A percentile compares a stretch with the other conserved stretches of the same genome.
phyloP scores from a whole-genome alignment of 2,113 vertebrate species.

The Ptychochromis oligacanthus region DNA sequence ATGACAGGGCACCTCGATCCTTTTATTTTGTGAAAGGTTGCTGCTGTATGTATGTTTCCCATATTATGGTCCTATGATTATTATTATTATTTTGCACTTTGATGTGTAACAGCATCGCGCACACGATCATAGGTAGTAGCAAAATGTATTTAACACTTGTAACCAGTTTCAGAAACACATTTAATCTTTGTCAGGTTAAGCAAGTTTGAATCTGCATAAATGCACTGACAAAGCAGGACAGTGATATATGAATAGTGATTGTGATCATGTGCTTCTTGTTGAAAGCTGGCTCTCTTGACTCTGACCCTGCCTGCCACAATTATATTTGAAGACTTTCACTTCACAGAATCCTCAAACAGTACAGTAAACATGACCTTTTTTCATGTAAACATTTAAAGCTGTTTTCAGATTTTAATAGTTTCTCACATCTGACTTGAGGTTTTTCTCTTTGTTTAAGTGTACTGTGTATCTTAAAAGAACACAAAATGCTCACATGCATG shows the following conservation, averaged over 20 bases:
- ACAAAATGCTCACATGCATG: not conserved
- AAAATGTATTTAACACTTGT: not conserved
- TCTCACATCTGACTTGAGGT: not conserved
- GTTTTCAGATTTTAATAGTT: not conserved
- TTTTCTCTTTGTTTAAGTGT: no score
- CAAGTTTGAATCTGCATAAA: slow-evolving; percentile 23
- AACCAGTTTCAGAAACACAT: slow-evolving; percentile 11
- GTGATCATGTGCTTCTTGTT: slow-evolving; percentile 55
- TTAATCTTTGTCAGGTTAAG: slow-evolving; percentile 24
- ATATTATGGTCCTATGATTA: slow-evolving; percentile 8
- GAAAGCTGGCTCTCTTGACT: slow-evolving; percentile 51
- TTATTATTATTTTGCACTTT: slow-evolving; percentile 34
- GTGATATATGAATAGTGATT: slow-evolving; percentile 44
- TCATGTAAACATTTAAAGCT: slow-evolving; percentile 9
- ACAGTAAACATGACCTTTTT: not conserved
- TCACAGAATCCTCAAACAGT: not conserved
- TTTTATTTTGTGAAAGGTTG: slow-evolving; percentile 60
- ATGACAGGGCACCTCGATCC: slow-evolving; percentile 37
- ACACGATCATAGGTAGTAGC: not conserved
- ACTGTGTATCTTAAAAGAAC: no score
- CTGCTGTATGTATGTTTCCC: slow-evolving; percentile 19
- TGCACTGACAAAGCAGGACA: slow-evolving; percentile 30
- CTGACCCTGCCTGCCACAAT: slow-evolving; percentile 55
- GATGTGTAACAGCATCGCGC: not conserved
- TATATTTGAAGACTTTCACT: slow-evolving; percentile 58